Evolutionary conservation across 2,113 vertebrate species (phyloP), one percentile per base, ranked within the genome.

Genomic region (Crotalus helleri): DNA sequence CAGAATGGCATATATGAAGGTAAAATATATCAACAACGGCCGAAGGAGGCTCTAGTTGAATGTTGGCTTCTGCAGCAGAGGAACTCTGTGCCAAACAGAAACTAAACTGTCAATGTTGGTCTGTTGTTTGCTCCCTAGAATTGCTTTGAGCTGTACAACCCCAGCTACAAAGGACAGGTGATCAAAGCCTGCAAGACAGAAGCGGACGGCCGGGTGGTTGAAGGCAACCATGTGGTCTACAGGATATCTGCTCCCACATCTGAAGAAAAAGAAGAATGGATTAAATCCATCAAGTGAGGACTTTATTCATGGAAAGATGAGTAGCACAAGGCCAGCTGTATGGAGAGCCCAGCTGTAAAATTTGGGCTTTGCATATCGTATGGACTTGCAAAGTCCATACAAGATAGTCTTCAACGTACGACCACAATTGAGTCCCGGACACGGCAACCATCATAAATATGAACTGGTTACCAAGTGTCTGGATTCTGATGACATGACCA

Each of bases 181-280:
- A 99, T 99, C 95, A 99, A 99, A 96, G 99, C 99, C 0, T 99
- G 99, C 95, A 99, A 99, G 97, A 99, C 99, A 0, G 99, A 99
- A 97, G 98, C 99, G 0, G 99, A 99, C 1, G 99, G 99, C 1
- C 97, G 99, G 0, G 99, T 99, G 58, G 99, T 99, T 8, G 99
- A 99, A 97, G 99, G 99, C 88, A 99, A 99, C 97, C 99, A 99
- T 0, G 98, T 99, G 0, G 99, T 99, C 53, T 99, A 99, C 89
- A 98, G 99, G 95, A 99, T 99, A 98, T 99, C 99, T 0, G 99
- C 99, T 5, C 99, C 99, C 4, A 99, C 99, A 29, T 98, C 98
- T 0, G 99, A 99, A 94, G 99, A 99, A 95, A 99, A 99, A 95
- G 99, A 99, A 39, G 99, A 99, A 96, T 99, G 99, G 99, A 99